Evolutionary conservation across 2,888 invertebrate genomes (phyloP), one percentile per base, ranked within the genome.

Genomic region (Leptothorax acervorum): DNA sequence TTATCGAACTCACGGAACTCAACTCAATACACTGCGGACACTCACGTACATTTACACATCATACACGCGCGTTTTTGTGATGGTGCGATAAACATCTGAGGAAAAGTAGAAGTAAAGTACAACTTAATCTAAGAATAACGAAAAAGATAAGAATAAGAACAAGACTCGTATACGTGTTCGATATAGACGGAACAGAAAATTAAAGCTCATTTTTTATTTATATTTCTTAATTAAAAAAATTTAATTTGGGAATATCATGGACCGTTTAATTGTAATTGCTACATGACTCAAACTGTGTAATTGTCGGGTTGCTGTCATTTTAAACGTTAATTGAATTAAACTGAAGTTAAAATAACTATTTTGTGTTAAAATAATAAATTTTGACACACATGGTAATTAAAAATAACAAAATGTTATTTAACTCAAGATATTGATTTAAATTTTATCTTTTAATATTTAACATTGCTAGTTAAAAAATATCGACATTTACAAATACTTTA

Each of bases 241-340:
- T 23, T 53, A 53, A 53, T 53, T 51, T 48, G 12, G 1, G 45
- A 45, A 45, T 45, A 48, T 48, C 15, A 48, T 48, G 48, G 15
- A 15, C 15, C 15, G 15, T 73, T 57, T 57, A 73, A 73, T 18
- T 57, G 18, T 42, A 73, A 73, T 42, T 53, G 15, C 5, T 48
- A 48, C 11, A 45, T 45, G 45, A 45, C 4, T 48, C 15, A 3
- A 48, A 48, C 12, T 48, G 4, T 23, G 18, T 23, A 23, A 68
- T 53, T 57, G 12, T 53, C 12, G 0, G n/a, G 12, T 31, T n/a
- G 18, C 6, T 35, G 35, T 35, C 6, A 35, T 5, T 35, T 35
- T 35, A 35, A 6, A 35, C 35, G 23, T 23, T 23, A 23, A 23
- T 23, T 23, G 23, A 23, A 23, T 0, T 23, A 23, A 23, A 23